Conservation (phyloP, 1,140 invertebrate genomes). For the Pachyrhynchus sulphureomaculatus region DNA sequence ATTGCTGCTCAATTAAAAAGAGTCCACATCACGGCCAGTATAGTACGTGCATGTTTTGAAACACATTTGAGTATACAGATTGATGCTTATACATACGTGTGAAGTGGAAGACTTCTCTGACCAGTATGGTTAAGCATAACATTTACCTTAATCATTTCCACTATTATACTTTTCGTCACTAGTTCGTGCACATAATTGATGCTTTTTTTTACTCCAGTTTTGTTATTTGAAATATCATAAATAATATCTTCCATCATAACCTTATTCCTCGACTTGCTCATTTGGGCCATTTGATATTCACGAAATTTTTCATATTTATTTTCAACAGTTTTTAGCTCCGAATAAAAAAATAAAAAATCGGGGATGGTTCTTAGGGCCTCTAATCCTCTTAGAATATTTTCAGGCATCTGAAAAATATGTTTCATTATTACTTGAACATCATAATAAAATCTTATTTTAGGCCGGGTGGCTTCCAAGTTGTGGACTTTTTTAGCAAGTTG, state of each 20-base stretch:
- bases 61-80: too few relatives aligned
- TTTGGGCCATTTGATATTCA: conserved; percentile 61
- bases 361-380: neutral
- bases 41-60: too few relatives aligned
- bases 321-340: conserved; percentile 57
- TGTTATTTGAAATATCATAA: conserved; percentile 60
- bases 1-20: too few relatives aligned
- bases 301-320: conserved; percentile 60
- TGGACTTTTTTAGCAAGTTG: neutral
- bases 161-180: neutral
- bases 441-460: too few relatives aligned
- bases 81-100: too few relatives aligned
- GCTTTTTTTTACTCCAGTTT: conserved; percentile 15
- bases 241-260: conserved; percentile 62
- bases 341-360: too few relatives aligned
- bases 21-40: too few relatives aligned
- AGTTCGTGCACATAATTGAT: conserved; percentile 2
- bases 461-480: too few relatives aligned
- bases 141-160: conserved; percentile 9
- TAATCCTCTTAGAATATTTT: conserved; percentile 40
- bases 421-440: too few relatives aligned
- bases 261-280: conserved; percentile 51
- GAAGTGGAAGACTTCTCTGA: too few relatives aligned
- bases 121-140: too few relatives aligned
- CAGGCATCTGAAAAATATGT: conserved; percentile 36